These are phyloP conservation scores for Azorinus chamasolen DNA, from an alignment of 2,888 invertebrate species.

Conservation along the genomic window DNA sequence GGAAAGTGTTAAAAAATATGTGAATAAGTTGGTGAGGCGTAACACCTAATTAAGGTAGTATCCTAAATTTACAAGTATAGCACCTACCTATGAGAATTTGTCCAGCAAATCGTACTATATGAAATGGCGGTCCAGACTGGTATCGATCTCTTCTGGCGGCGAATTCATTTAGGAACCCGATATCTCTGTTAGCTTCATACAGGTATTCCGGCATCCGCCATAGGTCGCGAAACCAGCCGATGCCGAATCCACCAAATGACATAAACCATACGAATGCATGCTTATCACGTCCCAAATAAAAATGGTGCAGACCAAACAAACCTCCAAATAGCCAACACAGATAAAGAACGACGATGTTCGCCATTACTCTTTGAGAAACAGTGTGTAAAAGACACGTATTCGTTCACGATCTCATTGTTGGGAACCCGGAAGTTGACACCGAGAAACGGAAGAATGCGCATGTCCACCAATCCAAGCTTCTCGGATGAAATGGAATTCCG, in stretches of 20 bases:
- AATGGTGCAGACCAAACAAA: conserved; percentile 95
- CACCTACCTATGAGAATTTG: conserved; percentile 79
- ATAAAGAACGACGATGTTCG: conserved; percentile 90
- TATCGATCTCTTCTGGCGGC: conserved; percentile 88
- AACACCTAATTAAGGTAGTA: too few species aligned
- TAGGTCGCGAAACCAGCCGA: conserved; percentile 95
- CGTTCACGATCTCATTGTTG: too few species aligned
- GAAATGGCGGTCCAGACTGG: conserved; percentile 58
- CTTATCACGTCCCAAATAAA: conserved; percentile 94
- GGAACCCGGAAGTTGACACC: too few species aligned
- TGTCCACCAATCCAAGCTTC: too few species aligned
- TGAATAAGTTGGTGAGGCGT: too few species aligned
- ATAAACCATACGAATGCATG: conserved; percentile 97
- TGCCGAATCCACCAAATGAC: conserved; percentile 92
- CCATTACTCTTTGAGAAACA: conserved; percentile 52
- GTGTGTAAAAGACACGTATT: too few species aligned
- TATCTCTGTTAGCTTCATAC: conserved; percentile 88
- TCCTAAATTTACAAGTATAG: too few species aligned
- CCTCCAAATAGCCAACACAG: conserved; percentile 96
- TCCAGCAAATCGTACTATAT: conserved; percentile 73
- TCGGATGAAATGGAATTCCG: too few species aligned
- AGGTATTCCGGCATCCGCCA: conserved; percentile 95
- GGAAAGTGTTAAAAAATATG: too few species aligned
- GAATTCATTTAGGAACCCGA: conserved; percentile 87
- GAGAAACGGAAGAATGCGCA: too few species aligned